A percentile compares a stretch with the other conserved stretches of the same genome.
phyloP scores from a whole-genome alignment of 2,797 vertebrate genomes.

The Merluccius polli region DNA sequence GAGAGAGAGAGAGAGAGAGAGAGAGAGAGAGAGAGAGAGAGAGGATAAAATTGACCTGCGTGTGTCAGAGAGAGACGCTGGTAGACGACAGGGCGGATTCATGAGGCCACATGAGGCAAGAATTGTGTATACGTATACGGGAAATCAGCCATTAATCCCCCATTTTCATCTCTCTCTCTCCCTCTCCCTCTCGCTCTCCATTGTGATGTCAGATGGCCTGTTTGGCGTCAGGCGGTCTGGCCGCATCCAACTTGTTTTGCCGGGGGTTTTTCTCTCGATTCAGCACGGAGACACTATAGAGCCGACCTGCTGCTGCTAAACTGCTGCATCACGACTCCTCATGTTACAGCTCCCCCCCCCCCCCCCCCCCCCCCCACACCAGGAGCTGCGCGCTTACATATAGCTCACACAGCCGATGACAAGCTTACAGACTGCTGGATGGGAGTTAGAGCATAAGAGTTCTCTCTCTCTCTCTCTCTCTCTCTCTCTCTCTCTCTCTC shows the following conservation, averaged over 20 bases:
- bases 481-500: too few species aligned
- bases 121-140: too few species aligned
- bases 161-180: too few species aligned
- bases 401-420: slow-evolving; percentile 48
- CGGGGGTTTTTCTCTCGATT: background rate
- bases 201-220: slow-evolving; percentile 46
- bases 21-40: background rate
- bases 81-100: too few species aligned
- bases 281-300: background rate
- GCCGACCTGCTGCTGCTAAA: slow-evolving; percentile 7
- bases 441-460: slow-evolving; percentile 44
- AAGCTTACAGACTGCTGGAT: slow-evolving; percentile 29
- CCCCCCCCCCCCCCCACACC: slow-evolving; percentile 19
- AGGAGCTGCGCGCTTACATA: slow-evolving; percentile 45
- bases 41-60: background rate
- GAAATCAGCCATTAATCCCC: too few species aligned
- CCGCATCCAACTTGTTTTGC: slow-evolving; percentile 35
- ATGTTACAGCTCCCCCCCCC: slow-evolving; percentile 45
- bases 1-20: background rate
- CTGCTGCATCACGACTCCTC: slow-evolving; percentile 56
- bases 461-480: slow-evolving; percentile 41
- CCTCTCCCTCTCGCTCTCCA: too few species aligned
- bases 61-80: too few species aligned
- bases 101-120: too few species aligned
- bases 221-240: slow-evolving; percentile 48